Evolutionary conservation across 1,140 invertebrate species (phyloP), one percentile per base, ranked within the genome.

Genomic region (Drosophila neocordata): DNA sequence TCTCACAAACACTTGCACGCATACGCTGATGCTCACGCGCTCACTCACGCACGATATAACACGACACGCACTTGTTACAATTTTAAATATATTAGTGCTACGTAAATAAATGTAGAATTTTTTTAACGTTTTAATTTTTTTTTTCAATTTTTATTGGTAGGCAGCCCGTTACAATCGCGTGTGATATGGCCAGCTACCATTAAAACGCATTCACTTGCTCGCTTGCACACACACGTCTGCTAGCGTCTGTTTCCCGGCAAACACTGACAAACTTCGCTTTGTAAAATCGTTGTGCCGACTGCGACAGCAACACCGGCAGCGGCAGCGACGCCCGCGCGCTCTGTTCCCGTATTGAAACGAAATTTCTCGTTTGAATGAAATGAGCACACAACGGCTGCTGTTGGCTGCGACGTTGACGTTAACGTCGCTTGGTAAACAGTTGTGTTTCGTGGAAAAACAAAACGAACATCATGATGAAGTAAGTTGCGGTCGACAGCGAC

Each of bases 401-500:
- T 67, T 60, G 37, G 61, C 77, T 55, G 67, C 78, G 68, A 63
- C 62, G 69, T 67, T 66, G 57, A 37, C 37, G 58, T 44, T 37
- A 41, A 38, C 58, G 58, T 69, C 52, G 31, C 44, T 48, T 72
- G 72, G 84, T 89, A 89, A 88, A 89, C 83, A 88, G 83, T 87
- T 87, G 83, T 87, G 83, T 87, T 87, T 87, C 83, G 83, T 87
- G 83, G 83, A 87, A 87, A 87, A 87, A 87, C 83, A 87, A 88
- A 81, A 87, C 83, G 82, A 87, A 85, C 82, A 85, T 85, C 82
- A 85, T 85, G 51, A 88, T 87, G 83, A 87, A 79, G 79, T 87
- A 88, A 63, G 15, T 15, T 20, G 41, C 41, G 18, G 41, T 20
- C 41, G 41, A 20, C 41, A 7, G 13, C 41, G 41, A 18, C 4